These are phyloP conservation scores for Eueides isabella DNA, from an alignment of 1,140 invertebrate species.

Conservation along the genomic window DNA sequence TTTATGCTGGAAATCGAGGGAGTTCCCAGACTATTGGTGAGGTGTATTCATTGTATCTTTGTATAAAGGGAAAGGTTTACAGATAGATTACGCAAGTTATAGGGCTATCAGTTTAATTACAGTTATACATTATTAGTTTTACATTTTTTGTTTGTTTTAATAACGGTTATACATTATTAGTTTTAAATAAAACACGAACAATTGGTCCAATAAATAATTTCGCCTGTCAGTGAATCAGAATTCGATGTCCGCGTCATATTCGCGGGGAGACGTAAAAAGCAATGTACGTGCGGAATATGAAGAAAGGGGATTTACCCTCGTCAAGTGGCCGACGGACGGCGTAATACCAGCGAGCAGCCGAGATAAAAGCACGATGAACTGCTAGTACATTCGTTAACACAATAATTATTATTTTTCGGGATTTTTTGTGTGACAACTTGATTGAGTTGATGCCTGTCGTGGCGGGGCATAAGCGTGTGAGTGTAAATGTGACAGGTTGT, in stretches of 20 bases:
- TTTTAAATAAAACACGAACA: neutral
- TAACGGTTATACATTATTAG: neutral
- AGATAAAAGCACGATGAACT: conserved; percentile 49
- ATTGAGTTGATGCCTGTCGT: neutral
- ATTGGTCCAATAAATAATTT: conserved; percentile 20
- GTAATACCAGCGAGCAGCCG: conserved; percentile 67
- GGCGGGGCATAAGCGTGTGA: too few relatives aligned
- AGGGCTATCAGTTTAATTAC: too few relatives aligned
- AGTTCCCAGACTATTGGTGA: too few relatives aligned
- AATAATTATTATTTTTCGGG: neutral
- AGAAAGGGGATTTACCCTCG: conserved; percentile 69
- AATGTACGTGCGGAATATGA: conserved; percentile 64
- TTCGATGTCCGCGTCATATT: conserved; percentile 55
- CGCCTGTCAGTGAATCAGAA: conserved; percentile 41
- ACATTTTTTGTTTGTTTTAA: neutral
- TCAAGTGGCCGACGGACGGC: conserved; percentile 58
- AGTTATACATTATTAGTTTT: too few relatives aligned
- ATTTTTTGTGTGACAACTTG: conserved; percentile 2
- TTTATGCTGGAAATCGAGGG: too few relatives aligned
- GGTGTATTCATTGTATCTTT: too few relatives aligned
- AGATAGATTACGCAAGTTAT: too few relatives aligned
- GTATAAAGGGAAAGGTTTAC: too few relatives aligned
- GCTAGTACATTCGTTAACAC: neutral
- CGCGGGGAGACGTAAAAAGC: conserved; percentile 63
- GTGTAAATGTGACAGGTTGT: neutral